Base-by-base conservation (phyloP, 2,113 vertebrate genomes). In the Tyrannus savana region DNA sequence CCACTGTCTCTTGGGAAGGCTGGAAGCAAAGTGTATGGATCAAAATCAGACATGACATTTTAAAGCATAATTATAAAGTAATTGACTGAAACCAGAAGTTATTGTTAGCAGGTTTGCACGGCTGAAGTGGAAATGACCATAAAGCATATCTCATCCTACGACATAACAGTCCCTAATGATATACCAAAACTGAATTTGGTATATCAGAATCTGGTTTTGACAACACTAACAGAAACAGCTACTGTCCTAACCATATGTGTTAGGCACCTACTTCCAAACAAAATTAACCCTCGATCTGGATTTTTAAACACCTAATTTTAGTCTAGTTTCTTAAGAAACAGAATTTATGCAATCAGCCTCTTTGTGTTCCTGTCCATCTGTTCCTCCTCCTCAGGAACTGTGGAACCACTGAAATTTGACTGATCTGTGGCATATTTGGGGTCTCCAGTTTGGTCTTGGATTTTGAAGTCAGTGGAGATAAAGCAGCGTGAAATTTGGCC, bases 321-420 rank as follows among this genome's bases (percentile, higher is more conserved):
- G 79, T 28, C 28, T 25, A 84, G 35, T 66, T 85, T 69, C 60
- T 91, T 91, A 80, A 96, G 63, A 83, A 77, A 73, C 46, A 58
- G 33, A 72, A 88, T 88, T 93, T 92, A 92, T 93, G 88, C 82
- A 91, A 27, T 90, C 79, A 71, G 7, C 39, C 44, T 83, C 84
- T 96, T 90, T 80, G 75, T 91, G 78, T 67, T 90, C 79, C 79
- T 90, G 82, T 92, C 83, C 83, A 94, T 96, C 89, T 94, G 82
- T 80, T 95, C 73, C 25, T 96, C 84, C 75, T 76, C 69, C 68
- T 92, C 67, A 59, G 60, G 67, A 95, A 39, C 58, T 35, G 37
- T 62, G 35, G n/a, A 96, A 33, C 68, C 75, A 77, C 72, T 86
- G 76, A 93, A 90, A 92, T 86, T 53, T 92, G 50, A 86, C 46